Conservation (phyloP, 2,113 vertebrate species). For the Noturus placidus region DNA sequence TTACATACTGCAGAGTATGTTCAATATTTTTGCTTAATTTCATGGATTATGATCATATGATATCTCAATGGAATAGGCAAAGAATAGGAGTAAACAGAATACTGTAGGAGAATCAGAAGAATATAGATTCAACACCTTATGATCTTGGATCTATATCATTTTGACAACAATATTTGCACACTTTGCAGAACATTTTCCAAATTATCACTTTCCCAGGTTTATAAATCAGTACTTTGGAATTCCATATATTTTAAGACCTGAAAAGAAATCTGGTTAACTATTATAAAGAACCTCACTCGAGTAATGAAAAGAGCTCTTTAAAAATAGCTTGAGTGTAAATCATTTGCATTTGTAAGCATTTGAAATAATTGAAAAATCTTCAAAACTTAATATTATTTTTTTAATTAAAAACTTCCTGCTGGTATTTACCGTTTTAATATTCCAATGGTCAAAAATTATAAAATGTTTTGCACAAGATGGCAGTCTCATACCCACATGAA, state of each 20-base stretch:
- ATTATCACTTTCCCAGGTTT: neutral
- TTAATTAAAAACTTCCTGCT: neutral
- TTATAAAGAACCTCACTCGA: neutral
- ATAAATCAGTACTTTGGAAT: neutral
- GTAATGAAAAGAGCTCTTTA: neutral
- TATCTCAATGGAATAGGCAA: neutral
- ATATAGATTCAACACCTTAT: too few species aligned
- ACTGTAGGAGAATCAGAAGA: neutral
- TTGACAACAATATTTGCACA: neutral
- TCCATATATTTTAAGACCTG: neutral
- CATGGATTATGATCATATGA: neutral
- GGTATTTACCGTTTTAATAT: neutral
- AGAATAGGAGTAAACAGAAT: neutral
- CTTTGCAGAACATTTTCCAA: neutral
- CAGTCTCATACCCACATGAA: slow-evolving; percentile 12
- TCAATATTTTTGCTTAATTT: neutral
- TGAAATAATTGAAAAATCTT: neutral
- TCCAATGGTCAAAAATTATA: neutral
- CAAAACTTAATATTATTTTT: neutral
- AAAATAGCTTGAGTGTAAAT: neutral
- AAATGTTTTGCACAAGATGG: slow-evolving; percentile 24
- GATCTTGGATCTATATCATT: neutral
- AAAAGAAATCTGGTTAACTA: neutral
- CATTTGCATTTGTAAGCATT: neutral
- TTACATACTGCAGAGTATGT: neutral